A percentile compares a stretch with the other conserved stretches of the same genome.
These are phyloP conservation scores for Chiroxiphia lanceolata DNA, from an alignment of 2,797 vertebrate genomes.

Conservation along the genomic window DNA sequence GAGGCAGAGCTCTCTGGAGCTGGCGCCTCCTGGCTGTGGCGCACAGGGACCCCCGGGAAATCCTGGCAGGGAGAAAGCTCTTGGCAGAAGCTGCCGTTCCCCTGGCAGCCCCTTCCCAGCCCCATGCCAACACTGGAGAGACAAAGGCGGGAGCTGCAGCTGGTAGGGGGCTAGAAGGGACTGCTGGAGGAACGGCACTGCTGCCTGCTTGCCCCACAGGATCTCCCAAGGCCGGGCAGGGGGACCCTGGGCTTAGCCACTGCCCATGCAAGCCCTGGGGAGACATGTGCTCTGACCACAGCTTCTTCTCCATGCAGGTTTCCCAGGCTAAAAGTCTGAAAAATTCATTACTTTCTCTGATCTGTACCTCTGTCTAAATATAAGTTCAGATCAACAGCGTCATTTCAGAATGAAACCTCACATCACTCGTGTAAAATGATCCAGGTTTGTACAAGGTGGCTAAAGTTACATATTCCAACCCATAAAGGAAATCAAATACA, in stretches of 20 bases:
- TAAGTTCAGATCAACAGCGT: neutral
- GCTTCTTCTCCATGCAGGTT: neutral
- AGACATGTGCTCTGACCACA: neutral
- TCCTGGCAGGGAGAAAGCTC: constrained; percentile 3
- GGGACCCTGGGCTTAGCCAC: neutral
- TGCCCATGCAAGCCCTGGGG: neutral
- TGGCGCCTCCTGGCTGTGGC: neutral
- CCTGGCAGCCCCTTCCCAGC: constrained; percentile 36
- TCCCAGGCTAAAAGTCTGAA: neutral
- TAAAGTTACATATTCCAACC: neutral
- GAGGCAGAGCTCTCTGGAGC: neutral
- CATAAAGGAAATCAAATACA: neutral
- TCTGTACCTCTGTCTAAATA: neutral
- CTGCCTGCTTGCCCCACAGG: neutral
- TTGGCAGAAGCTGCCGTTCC: neutral
- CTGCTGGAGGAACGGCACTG: neutral
- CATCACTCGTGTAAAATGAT: neutral
- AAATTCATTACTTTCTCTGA: neutral
- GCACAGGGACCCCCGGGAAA: neutral
- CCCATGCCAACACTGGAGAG: neutral
- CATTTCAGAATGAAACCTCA: neutral
- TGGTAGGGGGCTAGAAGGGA: constrained; percentile 24
- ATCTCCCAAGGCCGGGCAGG: rapidly evolving
- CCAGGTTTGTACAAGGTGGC: neutral
- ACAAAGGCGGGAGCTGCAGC: constrained; percentile 38